phyloP scores from a whole-genome alignment of 2,888 invertebrate genomes.

The Dendrolimus pini region DNA sequence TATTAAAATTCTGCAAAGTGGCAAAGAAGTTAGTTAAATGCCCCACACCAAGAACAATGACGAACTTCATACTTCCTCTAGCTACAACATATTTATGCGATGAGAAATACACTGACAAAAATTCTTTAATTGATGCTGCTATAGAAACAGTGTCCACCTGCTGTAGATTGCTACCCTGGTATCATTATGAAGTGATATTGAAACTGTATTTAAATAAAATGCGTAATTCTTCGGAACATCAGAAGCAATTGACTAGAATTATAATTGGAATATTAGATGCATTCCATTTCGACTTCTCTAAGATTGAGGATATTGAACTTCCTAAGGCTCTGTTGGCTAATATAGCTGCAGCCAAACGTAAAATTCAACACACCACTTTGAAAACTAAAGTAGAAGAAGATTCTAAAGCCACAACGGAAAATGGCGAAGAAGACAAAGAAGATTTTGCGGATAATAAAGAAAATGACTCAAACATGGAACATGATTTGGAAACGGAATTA shows the following conservation, averaged over 20 bases:
- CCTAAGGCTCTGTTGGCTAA: constrained; percentile 48
- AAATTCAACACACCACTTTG: constrained; percentile 5
- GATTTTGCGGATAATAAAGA: constrained; percentile 21
- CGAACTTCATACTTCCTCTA: constrained; percentile 91
- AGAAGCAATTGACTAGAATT: constrained; percentile 88
- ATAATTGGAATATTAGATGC: constrained; percentile 89
- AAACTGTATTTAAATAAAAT: constrained; percentile 88
- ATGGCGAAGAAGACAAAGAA: constrained; percentile 19
- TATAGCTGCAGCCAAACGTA: constrained; percentile 25
- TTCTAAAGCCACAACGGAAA: constrained; percentile 10
- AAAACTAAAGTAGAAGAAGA: constrained; percentile 17
- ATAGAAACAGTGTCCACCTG: constrained; percentile 88
- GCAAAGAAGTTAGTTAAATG: constrained; percentile 77
- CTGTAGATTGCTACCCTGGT: constrained; percentile 90
- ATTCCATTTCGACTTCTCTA: constrained; percentile 93
- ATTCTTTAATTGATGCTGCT: constrained; percentile 89
- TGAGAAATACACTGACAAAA: constrained; percentile 85
- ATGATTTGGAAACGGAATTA: constrained; percentile 46
- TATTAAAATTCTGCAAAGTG: constrained; percentile 84
- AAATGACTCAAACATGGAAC: constrained; percentile 23
- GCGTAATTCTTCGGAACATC: constrained; percentile 82
- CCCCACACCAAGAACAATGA: constrained; percentile 83
- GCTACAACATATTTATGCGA: constrained; percentile 87
- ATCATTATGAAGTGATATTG: constrained; percentile 89
- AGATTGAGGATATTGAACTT: constrained; percentile 60